Evolutionary conservation across 2,113 vertebrate genomes (phyloP).

Genomic region (Pongo abelii): DNA sequence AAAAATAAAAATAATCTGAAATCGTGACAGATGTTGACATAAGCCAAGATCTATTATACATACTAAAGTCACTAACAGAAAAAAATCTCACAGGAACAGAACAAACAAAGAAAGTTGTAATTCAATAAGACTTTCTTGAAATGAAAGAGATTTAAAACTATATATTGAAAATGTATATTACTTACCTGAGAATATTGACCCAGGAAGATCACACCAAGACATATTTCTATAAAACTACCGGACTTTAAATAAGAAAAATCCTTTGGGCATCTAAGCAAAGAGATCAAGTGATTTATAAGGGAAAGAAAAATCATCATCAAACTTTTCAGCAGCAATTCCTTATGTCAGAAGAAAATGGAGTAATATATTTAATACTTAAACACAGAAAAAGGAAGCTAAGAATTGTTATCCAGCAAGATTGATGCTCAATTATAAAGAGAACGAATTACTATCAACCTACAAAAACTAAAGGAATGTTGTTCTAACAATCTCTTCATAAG

Average conservation of each 20-base stretch:
- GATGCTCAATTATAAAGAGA: not conserved
- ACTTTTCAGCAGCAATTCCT: not conserved
- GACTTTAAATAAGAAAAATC: not conserved
- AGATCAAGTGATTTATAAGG: not conserved
- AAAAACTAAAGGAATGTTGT: not conserved
- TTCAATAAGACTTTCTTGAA: not conserved
- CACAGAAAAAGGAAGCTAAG: not conserved
- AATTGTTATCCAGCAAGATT: not conserved
- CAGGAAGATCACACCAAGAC: not conserved
- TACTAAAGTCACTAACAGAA: not conserved
- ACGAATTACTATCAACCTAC: not conserved
- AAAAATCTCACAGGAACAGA: not conserved
- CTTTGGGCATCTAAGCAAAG: not conserved
- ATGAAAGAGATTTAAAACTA: not conserved
- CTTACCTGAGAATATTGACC: not conserved
- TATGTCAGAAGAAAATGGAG: not conserved
- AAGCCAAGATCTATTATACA: not conserved
- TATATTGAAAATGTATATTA: not conserved
- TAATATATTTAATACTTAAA: not conserved
- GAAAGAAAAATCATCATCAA: not conserved
- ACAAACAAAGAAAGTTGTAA: not conserved
- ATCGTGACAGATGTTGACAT: not conserved
- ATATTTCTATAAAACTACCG: not conserved
- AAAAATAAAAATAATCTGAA: not conserved
- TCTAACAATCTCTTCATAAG: not conserved